A percentile compares a stretch with the other conserved stretches of the same genome.
Evolutionary conservation across 2,888 invertebrate genomes (phyloP).

Genomic region (Endotricha flammealis): DNA sequence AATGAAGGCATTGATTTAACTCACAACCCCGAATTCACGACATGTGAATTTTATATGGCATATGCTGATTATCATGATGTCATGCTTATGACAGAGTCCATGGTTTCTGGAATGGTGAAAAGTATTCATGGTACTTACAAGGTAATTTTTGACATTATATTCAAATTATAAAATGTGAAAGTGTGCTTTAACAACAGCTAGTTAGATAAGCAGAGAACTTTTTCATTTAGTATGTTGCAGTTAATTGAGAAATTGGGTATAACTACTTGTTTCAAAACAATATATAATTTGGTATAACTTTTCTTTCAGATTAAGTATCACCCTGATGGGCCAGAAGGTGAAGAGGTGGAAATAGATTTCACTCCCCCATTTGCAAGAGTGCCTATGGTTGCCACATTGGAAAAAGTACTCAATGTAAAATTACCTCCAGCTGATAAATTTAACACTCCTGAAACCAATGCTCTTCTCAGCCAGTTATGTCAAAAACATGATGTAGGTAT

Average conservation of each 20-base stretch:
- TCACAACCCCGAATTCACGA: conserved; percentile 99
- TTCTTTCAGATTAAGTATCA: conserved; percentile 83
- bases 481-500: conserved; percentile 79
- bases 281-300: too few species aligned
- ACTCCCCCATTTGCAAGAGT: conserved; percentile 97
- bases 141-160: conserved; percentile 76
- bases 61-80: conserved; percentile 99
- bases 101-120: conserved; percentile 97
- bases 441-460: conserved; percentile 82
- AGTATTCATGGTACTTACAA: conserved; percentile 94
- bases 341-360: conserved; percentile 93
- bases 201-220: too few species aligned
- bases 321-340: conserved; percentile 92
- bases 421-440: conserved; percentile 85
- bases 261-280: too few species aligned
- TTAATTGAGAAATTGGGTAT: too few species aligned
- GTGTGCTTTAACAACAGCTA: too few species aligned
- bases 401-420: conserved; percentile 86
- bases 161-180: too few species aligned
- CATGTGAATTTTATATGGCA: conserved; percentile 99
- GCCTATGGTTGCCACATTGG: conserved; percentile 94
- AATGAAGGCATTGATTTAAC: conserved; percentile 99
- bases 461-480: conserved; percentile 90
- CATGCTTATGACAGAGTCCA: conserved; percentile 93
- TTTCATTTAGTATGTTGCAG: too few species aligned